A percentile compares a stretch with the other conserved stretches of the same genome.
phyloP scores from a whole-genome alignment of 1,140 invertebrate genomes.

The Paralvinella palmiformis region DNA sequence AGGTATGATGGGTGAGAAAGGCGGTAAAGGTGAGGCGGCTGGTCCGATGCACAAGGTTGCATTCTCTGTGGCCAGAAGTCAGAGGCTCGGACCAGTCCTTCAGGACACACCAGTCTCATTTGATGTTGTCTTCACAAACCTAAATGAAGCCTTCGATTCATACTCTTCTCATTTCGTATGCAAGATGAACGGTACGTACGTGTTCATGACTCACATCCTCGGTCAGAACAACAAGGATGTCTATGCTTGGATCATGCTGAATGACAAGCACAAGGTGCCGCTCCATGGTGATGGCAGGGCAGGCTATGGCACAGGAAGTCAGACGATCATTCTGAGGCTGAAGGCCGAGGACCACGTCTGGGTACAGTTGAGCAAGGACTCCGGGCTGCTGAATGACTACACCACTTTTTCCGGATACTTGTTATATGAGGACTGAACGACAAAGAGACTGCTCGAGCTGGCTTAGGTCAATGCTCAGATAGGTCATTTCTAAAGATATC shows the following conservation, averaged over 20 bases:
- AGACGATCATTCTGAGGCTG: constrained; percentile 41
- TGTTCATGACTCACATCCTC: constrained; percentile 43
- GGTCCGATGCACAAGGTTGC: constrained; percentile 25
- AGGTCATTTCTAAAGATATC: no score
- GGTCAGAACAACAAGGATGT: constrained; percentile 39
- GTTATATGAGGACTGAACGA: constrained; percentile 24
- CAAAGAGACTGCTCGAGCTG: no score
- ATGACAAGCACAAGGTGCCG: constrained; percentile 41
- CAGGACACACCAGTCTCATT: constrained; percentile 44
- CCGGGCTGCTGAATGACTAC: constrained; percentile 44
- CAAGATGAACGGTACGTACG: constrained; percentile 46
- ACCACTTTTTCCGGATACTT: constrained; percentile 47
- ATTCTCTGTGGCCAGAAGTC: constrained; percentile 41
- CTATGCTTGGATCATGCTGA: constrained; percentile 48
- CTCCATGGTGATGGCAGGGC: constrained; percentile 44
- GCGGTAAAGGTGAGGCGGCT: constrained; percentile 25
- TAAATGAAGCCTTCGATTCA: constrained; percentile 40
- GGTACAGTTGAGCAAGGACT: constrained; percentile 44
- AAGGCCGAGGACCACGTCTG: constrained; percentile 42
- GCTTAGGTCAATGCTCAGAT: no score
- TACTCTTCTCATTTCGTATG: constrained; percentile 47
- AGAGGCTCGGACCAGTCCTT: constrained; percentile 40
- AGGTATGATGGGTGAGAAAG: constrained; percentile 11
- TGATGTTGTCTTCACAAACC: constrained; percentile 43
- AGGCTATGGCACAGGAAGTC: constrained; percentile 44